phyloP scores from a whole-genome alignment of 1,140 invertebrate species.

The Dufourea novaeangliae region DNA sequence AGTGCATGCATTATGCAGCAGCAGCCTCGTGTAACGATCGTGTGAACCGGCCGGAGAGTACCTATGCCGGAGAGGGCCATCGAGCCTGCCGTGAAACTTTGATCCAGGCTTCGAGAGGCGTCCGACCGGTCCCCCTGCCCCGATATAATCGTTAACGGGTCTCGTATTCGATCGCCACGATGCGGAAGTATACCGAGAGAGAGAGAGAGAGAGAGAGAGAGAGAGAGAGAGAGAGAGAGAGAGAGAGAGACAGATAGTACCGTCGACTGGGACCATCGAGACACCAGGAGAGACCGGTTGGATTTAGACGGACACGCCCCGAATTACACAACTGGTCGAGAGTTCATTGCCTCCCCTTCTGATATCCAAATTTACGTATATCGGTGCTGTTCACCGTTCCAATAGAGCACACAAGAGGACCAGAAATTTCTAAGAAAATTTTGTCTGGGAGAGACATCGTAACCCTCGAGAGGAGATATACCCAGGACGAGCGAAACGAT shows the following conservation, averaged over 20 bases:
- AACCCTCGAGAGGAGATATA: too few species aligned
- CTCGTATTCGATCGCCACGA: not conserved
- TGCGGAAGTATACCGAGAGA: too few species aligned
- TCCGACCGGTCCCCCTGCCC: not conserved
- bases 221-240: not conserved
- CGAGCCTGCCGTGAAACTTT: conserved; percentile 44
- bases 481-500: too few species aligned
- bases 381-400: too few species aligned
- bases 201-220: not conserved
- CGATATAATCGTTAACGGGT: not conserved
- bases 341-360: not conserved
- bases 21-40: conserved; percentile 59
- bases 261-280: not conserved
- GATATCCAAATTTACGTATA: not conserved
- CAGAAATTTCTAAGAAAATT: too few species aligned
- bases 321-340: not conserved
- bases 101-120: conserved; percentile 35
- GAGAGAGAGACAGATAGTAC: not conserved
- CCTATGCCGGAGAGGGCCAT: conserved; percentile 16
- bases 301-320: not conserved
- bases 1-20: conserved; percentile 62
- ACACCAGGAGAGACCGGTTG: too few species aligned
- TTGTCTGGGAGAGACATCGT: too few species aligned
- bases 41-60: conserved; percentile 49
- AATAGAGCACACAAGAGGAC: too few species aligned